A percentile compares a stretch with the other conserved stretches of the same genome.
Conservation (phyloP, 2,113 vertebrate genomes). For the Indri indri region DNA sequence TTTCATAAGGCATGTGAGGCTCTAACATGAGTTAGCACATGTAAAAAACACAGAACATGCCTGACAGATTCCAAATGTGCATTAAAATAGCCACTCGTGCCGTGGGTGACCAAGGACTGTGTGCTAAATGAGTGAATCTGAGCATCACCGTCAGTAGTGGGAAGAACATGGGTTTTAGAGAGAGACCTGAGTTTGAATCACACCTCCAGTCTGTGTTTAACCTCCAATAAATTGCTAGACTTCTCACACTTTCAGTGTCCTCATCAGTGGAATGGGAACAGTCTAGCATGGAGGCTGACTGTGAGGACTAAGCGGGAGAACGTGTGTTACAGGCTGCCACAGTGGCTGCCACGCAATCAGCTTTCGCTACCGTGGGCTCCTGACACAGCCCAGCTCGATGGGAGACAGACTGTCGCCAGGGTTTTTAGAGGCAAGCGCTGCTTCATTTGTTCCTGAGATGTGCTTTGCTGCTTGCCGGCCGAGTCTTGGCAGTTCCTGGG, state of each 20-base stretch:
- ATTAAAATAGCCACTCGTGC: neutral
- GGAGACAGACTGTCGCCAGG: neutral
- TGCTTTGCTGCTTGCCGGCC: slow-evolving; percentile 42
- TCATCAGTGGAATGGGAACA: neutral
- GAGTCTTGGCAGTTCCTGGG: neutral
- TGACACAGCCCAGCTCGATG: fast-evolving
- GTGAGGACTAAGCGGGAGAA: too few species aligned
- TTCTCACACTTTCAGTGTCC: neutral
- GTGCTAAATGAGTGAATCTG: neutral
- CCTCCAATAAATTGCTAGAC: neutral
- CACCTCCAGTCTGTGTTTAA: neutral
- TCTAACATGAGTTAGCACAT: neutral
- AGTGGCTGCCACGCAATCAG: neutral
- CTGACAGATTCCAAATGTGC: neutral
- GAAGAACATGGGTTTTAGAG: neutral
- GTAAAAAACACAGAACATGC: neutral
- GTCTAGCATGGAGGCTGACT: too few species aligned
- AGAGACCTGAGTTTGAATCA: neutral
- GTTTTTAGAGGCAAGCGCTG: neutral
- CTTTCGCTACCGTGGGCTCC: neutral
- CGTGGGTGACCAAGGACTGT: too few species aligned
- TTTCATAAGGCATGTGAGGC: neutral
- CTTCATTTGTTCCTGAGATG: neutral
- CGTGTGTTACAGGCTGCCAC: neutral
- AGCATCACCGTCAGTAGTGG: neutral